Base-by-base conservation (phyloP, 2,888 invertebrate species). In the Alcis repandata region DNA sequence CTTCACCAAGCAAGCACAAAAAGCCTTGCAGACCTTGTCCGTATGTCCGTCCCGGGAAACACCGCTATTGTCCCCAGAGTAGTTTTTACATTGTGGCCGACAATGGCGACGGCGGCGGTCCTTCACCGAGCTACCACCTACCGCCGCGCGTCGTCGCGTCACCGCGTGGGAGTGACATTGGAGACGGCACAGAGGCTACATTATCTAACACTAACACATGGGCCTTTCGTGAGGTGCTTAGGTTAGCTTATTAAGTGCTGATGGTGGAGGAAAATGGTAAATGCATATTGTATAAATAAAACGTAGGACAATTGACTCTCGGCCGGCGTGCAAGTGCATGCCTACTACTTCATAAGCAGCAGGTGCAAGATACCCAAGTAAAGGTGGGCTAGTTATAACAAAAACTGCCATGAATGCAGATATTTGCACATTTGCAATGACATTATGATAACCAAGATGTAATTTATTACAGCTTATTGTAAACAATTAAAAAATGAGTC, bases 151-250 rank as follows among this genome's bases (percentile, higher is more conserved):
- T n/a, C 43, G 45, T 45, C 43, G 36, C 54, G 63, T 79, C 79
- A 71, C 85, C 84, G 78, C 89, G 91, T 91, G 91, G 84, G 91
- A 91, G 78, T 78, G 89, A 83, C 90, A 90, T 90, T 90, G 90
- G 75, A 80, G 79, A 13, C 22, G 15, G 15, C 1, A 46, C 7
- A 19, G 48, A 74, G 77, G 73, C 71, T 51, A 67, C 65, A 46
- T 70, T 66, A 64, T 46, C 48, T 60, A 64, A 63, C 41, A 40
- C 27, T 27, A 6, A 27, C 32, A 33, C 15, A 22, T 40, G 20
- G 49, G 13, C 41, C 22, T 15, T 53, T 45, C 62, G 69, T 68
- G 68, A 60, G 56, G 46, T 66, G 63, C 56, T 59, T 68, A 17
- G 43, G 33, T 33, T 41, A 17, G 45, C 53, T 53, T 52, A 65